A percentile compares a stretch with the other conserved stretches of the same genome.
Conservation (phyloP, 1,140 invertebrate genomes). For the Caerostris darwini region DNA sequence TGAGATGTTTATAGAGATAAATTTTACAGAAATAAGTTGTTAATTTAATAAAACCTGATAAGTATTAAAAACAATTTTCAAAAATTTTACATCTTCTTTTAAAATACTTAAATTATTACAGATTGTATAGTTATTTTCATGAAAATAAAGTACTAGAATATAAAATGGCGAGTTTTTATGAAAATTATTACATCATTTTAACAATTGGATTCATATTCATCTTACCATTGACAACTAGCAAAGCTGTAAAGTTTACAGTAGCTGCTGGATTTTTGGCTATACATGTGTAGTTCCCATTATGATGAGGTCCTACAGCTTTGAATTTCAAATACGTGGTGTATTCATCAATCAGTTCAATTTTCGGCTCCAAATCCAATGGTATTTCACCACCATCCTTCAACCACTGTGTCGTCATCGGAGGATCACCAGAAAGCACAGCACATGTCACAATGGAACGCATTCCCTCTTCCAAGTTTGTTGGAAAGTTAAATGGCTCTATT, state of each 20-base stretch:
- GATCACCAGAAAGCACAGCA: constrained; percentile 95
- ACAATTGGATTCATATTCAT: not conserved
- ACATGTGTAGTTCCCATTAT: constrained; percentile 83
- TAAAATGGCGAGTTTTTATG: too few relatives aligned
- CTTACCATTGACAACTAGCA: constrained; percentile 82
- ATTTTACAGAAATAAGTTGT: too few relatives aligned
- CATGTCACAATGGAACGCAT: constrained; percentile 94
- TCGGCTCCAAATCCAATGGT: constrained; percentile 81
- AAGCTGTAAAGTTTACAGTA: constrained; percentile 81
- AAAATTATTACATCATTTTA: too few relatives aligned
- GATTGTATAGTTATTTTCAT: too few relatives aligned
- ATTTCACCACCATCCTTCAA: constrained; percentile 90
- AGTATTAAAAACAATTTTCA: too few relatives aligned
- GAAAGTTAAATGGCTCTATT: constrained; percentile 85
- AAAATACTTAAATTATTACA: too few relatives aligned
- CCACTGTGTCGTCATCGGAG: constrained; percentile 94
- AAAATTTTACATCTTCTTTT: too few relatives aligned
- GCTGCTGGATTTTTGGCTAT: constrained; percentile 82
- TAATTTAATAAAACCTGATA: too few relatives aligned
- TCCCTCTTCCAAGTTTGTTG: constrained; percentile 90
- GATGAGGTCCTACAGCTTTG: constrained; percentile 80
- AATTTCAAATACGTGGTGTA: constrained; percentile 78
- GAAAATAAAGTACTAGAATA: too few relatives aligned
- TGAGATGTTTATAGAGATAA: too few relatives aligned
- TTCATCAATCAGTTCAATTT: constrained; percentile 78